phyloP scores from a whole-genome alignment of 2,797 vertebrate species.

The Crax fasciolata region DNA sequence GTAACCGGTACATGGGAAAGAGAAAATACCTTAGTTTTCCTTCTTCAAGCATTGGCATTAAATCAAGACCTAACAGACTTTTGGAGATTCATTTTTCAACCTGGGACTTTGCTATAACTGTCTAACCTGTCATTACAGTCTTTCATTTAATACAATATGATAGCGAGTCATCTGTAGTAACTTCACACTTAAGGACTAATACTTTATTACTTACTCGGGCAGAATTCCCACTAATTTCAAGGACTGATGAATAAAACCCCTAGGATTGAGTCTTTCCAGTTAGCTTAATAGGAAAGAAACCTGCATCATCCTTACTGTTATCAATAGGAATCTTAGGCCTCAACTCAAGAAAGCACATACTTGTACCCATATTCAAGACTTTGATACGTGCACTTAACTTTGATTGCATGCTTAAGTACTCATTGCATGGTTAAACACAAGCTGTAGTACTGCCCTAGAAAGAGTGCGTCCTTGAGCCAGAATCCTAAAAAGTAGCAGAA shows the following conservation, averaged over 20 bases:
- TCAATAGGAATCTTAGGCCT: conserved; percentile 23
- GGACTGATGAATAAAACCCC: background rate
- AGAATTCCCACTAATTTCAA: background rate
- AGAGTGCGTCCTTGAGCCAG: background rate
- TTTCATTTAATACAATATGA: background rate
- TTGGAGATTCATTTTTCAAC: conserved; percentile 14
- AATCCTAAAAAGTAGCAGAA: background rate
- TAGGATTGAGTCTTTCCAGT: background rate
- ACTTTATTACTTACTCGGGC: background rate
- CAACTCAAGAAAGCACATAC: background rate
- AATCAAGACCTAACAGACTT: background rate
- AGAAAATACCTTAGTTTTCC: background rate
- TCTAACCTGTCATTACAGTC: background rate
- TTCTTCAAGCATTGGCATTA: conserved; percentile 7
- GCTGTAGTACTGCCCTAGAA: background rate
- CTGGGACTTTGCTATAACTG: background rate
- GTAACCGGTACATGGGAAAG: background rate
- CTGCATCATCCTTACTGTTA: background rate
- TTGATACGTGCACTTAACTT: background rate
- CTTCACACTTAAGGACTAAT: background rate
- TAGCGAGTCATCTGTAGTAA: background rate
- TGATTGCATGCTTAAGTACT: background rate
- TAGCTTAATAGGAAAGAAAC: background rate
- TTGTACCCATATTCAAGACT: fast-evolving
- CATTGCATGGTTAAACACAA: background rate